Evolutionary conservation across 1,140 invertebrate genomes (phyloP), one percentile per base, ranked within the genome.

Genomic region (Agrypnia vestita): DNA sequence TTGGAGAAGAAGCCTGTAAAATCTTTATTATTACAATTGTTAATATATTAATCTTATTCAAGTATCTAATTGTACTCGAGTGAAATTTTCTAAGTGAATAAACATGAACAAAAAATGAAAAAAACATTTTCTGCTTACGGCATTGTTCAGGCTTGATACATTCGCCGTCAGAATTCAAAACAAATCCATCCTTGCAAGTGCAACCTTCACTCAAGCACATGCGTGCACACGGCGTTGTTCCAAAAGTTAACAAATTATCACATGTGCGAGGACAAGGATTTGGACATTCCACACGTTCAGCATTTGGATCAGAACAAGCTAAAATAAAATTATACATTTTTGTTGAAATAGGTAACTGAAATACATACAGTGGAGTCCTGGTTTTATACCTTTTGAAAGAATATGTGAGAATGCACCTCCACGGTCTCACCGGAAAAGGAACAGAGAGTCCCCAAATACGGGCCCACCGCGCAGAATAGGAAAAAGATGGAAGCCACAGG

Each of bases 261-360:
- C 80, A 81, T 9, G 80, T 73, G 12, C 55, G 44, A 10, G 80
- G 80, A 56, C 80, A 81, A 46, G 80, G 76, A 62, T 78, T 71
- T 17, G 80, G 71, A 61, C 80, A 81, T 7, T 81, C 67, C 17
- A 81, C 80, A 11, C 61, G 44, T 0, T 49, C 64, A 25, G 74
- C 75, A 55, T 81, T 81, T 11, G 75, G 53, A 46, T 74, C 75
- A 6, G 43, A 44, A 55, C 80, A 81, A 73, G 74, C 80, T 81
- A 44, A 12, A 73, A 55, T 9, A 15, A 56, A 56, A 56, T n/a
- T 10, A 56, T 19, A 56, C 25, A 35, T 35, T 35, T 35, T 35
- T 35, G 1, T 35, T 35, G 6, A 35, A 35, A 3, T 35, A n/a
- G n/a, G n/a, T n/a, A n/a, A n/a, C 25, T 35, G 25, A n/a, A n/a